Conservation (phyloP, 2,113 vertebrate genomes). For the Tyrannus savana region DNA sequence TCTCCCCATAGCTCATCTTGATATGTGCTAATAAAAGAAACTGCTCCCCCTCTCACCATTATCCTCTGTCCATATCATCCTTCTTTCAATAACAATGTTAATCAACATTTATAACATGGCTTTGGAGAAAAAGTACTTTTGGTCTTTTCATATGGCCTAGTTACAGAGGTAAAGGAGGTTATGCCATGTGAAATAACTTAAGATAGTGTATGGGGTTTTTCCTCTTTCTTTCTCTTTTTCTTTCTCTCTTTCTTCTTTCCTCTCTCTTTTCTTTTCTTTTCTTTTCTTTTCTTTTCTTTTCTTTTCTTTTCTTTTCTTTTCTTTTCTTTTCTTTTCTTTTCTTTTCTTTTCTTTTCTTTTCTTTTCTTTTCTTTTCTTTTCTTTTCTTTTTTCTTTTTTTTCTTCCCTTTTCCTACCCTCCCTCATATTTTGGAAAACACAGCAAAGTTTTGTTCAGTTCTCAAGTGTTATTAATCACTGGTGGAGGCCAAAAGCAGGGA, state of each 20-base stretch:
- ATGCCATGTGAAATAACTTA: conserved; percentile 14
- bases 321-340: background rate
- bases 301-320: background rate
- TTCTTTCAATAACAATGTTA: conserved; percentile 46
- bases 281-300: fast-evolving
- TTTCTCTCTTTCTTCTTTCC: background rate
- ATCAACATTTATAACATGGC: conserved; percentile 60
- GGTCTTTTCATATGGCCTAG: conserved; percentile 14
- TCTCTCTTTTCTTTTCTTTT: background rate
- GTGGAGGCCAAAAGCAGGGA: conserved; percentile 75
- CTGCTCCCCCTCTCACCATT: background rate
- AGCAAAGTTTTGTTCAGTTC: conserved; percentile 74
- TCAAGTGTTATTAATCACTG: conserved; percentile 79
- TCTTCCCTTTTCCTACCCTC: background rate
- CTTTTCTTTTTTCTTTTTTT: background rate
- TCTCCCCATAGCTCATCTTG: conserved; percentile 50
- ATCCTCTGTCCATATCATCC: conserved; percentile 36
- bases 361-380: fast-evolving
- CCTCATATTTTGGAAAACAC: conserved; percentile 44
- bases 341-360: too few species aligned
- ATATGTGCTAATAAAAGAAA: conserved; percentile 37
- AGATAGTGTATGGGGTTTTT: background rate
- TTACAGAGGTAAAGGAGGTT: conserved; percentile 32
- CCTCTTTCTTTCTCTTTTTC: fast-evolving
- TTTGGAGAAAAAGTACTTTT: background rate